These are phyloP conservation scores for Dasypogon diadema DNA, from an alignment of 2,888 invertebrate genomes.

Conservation along the genomic window DNA sequence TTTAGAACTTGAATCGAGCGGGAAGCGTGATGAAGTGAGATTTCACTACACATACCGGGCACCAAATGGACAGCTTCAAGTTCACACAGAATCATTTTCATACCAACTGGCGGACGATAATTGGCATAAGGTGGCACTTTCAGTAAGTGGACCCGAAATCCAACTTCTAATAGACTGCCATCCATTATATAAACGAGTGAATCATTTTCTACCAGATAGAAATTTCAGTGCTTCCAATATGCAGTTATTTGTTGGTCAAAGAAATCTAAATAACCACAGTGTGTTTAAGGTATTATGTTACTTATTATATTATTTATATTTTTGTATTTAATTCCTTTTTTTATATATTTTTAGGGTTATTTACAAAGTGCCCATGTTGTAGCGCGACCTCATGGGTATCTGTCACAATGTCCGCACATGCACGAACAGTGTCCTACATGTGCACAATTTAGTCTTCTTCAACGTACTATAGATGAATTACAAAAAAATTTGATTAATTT, in stretches of 20 bases:
- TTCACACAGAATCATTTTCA: constrained; percentile 88
- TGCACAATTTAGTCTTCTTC: constrained; percentile 87
- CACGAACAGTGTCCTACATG: constrained; percentile 92
- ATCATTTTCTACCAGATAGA: constrained; percentile 80
- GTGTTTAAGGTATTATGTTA: constrained; percentile 81
- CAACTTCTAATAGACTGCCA: constrained; percentile 90
- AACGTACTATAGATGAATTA: constrained; percentile 84
- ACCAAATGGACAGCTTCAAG: constrained; percentile 74
- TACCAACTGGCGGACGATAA: constrained; percentile 87
- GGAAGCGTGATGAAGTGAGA: constrained; percentile 86
- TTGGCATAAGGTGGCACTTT: constrained; percentile 89
- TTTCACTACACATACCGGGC: constrained; percentile 77
- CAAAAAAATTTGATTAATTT: constrained; percentile 84
- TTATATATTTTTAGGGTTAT: constrained; percentile 74
- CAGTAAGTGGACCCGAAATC: constrained; percentile 85
- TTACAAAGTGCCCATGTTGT: constrained; percentile 89
- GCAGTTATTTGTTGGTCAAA: constrained; percentile 88
- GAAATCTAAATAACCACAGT: constrained; percentile 82
- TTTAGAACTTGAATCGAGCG: constrained; percentile 92
- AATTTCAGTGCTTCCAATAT: constrained; percentile 81
- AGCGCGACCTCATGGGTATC: constrained; percentile 86
- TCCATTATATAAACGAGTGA: constrained; percentile 83
- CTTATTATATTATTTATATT: neutral
- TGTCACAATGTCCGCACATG: constrained; percentile 86
- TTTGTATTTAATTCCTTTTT: neutral